Conservation (phyloP, 1,140 invertebrate species). For the Tetragnatha versicolor region DNA sequence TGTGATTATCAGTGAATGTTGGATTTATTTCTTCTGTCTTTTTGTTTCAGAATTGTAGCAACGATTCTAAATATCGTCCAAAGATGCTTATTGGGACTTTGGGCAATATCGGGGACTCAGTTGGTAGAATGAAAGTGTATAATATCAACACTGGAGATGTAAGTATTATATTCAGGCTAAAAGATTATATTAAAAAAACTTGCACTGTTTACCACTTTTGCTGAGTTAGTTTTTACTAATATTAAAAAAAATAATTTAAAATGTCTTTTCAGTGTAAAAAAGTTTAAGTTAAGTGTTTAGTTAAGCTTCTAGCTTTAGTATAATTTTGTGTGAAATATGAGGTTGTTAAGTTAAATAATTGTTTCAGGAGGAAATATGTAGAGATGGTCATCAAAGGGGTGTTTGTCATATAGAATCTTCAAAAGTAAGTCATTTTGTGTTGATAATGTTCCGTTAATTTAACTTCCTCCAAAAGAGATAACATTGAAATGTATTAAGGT, state of each 20-base stretch:
- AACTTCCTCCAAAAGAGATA: no score
- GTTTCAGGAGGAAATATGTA: constrained; percentile 74
- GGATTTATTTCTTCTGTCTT: not conserved
- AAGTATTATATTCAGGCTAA: constrained; percentile 57
- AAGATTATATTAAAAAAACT: not conserved
- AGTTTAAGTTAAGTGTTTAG: constrained; percentile 11
- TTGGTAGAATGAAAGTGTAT: constrained; percentile 86
- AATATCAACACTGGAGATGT: constrained; percentile 79
- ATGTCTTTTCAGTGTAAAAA: not conserved
- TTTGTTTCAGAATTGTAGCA: constrained; percentile 11
- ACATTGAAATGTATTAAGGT: no score
- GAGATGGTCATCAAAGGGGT: constrained; percentile 82
- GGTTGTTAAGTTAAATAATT: no score
- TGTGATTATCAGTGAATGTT: no score
- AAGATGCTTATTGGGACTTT: constrained; percentile 23
- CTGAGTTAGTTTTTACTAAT: no score
- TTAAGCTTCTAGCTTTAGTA: no score
- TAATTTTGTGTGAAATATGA: no score
- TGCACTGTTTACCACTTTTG: no score
- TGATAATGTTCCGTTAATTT: no score
- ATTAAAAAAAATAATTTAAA: not conserved
- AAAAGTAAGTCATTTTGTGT: constrained; percentile 63
- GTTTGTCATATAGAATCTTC: constrained; percentile 78
- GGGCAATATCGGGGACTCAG: not conserved
- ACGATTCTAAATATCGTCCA: not conserved